Base-by-base conservation (phyloP, 1,140 invertebrate genomes). In the Mya arenaria region DNA sequence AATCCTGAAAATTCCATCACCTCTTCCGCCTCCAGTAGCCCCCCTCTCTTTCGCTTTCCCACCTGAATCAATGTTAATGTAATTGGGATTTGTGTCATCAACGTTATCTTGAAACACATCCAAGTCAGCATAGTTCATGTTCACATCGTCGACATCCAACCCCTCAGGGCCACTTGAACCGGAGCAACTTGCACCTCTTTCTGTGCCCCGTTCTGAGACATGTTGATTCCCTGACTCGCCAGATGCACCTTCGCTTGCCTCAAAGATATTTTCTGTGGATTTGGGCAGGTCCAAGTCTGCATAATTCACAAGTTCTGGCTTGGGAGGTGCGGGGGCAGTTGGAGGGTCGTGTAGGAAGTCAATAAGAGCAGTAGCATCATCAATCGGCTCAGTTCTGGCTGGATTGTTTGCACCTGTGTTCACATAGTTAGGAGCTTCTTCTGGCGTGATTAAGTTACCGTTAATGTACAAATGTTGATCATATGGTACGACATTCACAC, bases 201-300 rank as follows among this genome's bases (percentile, higher is more conserved):
- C 44, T 48, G 23, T 17, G 23, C 37, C 0, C n/a, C 32, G 15
- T 5, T 63, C 63, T 44, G 8, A 23, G 5, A 78, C 83, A 37
- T 75, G 71, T 13, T 82, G 80, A 52, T 69, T 72, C 4, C 82
- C 55, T 55, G 56, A 52, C 10, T 41, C 36, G n/a, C 36, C 66
- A 73, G 13, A 32, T 37, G 68, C 79, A 4, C 68, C 68, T 32
- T 72, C 68, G 28, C 58, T 44, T 5, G 75, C 55, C 37, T 86
- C 87, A 58, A 73, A 83, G 62, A 90, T 73, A 74, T 87, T 89
- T 41, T 86, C 86, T 13, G 73, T 83, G 34, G 82, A 83, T 44
- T 84, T 77, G 52, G 89, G 88, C 48, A 90, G 83, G 65, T 88
- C 88, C 60, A 89, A 66, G 71, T 87, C 89, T 28, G 88, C 89